phyloP scores from a whole-genome alignment of 1,140 invertebrate species.

The Ceratosolen fusciceps region DNA sequence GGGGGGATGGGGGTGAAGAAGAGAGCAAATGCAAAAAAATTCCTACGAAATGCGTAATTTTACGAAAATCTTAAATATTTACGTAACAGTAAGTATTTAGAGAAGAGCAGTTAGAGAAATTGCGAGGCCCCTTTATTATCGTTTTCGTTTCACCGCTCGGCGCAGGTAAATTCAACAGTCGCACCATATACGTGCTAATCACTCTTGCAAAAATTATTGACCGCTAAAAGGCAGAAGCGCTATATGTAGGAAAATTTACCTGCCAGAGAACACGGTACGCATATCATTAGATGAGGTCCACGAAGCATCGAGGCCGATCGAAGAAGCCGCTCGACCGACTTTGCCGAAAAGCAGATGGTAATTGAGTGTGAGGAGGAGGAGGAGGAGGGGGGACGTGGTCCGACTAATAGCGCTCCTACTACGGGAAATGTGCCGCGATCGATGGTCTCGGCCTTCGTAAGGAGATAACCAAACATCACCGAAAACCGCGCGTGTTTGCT shows the following conservation, averaged over 20 bases:
- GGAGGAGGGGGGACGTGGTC: no score
- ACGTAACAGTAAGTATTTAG: neutral
- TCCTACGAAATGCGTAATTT: neutral
- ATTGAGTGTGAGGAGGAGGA: no score
- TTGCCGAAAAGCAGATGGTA: no score
- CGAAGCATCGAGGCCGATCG: neutral
- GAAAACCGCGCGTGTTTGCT: neutral
- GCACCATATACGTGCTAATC: slow-evolving; percentile 27
- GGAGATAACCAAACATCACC: neutral
- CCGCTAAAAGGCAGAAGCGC: slow-evolving; percentile 22
- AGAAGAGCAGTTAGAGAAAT: slow-evolving; percentile 15
- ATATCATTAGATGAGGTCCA: neutral
- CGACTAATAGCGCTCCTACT: neutral
- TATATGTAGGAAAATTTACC: slow-evolving; percentile 4
- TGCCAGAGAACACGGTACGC: no score
- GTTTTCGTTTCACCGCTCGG: no score
- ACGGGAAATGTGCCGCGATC: neutral
- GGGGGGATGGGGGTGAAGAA: no score
- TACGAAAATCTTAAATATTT: neutral
- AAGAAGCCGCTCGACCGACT: neutral
- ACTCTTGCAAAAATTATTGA: slow-evolving; percentile 28
- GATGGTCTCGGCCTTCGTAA: neutral
- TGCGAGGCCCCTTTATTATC: neutral
- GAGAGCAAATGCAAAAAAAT: neutral
- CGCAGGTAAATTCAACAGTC: neutral